Evolutionary conservation across 2,113 vertebrate species (phyloP), one percentile per base, ranked within the genome.

Genomic region (Cisticola juncidis): DNA sequence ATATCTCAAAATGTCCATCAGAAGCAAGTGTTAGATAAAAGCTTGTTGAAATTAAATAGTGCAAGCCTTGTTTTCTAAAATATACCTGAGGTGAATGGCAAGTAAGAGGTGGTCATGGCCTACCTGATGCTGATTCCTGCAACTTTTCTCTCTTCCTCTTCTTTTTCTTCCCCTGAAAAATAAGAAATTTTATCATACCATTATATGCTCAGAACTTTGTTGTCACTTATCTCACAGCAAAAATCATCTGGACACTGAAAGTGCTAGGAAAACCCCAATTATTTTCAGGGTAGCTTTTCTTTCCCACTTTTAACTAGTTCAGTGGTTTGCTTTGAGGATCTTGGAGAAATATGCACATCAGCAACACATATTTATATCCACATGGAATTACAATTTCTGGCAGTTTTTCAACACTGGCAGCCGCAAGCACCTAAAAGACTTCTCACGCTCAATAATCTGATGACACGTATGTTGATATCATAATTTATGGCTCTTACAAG

Each of bases 121-220:
- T 98, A 99, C 99, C 99, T 98, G 99, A 97, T 84, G 99, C 97
- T 44, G 99, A 98, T 95, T 99, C 99, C 98, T 99, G 99, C 86
- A 99, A 98, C 95, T 99, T 99, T 98, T 99, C 99, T 98, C 99
- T 98, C 99, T 99, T 99, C 98, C 99, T 99, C 98, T 99, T 99
- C 98, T 99, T 99, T 98, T 99, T 99, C 98, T 99, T 99, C 97
- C 99, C 99, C 99, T 99, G 98, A 79, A 98, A 98, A 97, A 98
- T 14, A 92, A 96, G 97, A 89, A 94, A 97, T 97, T 68, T 95
- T 82, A 61, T 65, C 50, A 70, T 35, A 31, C 14, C 5, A 3
- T 78, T 71, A 45, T 23, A 57, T 0, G 9, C 10, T 33, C 2
- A n/a, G n/a, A 54, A 44, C 16, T 42, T 38, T 57, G 76, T 64